Conservation (phyloP, 2,113 vertebrate species). For the Arenaria interpres region DNA sequence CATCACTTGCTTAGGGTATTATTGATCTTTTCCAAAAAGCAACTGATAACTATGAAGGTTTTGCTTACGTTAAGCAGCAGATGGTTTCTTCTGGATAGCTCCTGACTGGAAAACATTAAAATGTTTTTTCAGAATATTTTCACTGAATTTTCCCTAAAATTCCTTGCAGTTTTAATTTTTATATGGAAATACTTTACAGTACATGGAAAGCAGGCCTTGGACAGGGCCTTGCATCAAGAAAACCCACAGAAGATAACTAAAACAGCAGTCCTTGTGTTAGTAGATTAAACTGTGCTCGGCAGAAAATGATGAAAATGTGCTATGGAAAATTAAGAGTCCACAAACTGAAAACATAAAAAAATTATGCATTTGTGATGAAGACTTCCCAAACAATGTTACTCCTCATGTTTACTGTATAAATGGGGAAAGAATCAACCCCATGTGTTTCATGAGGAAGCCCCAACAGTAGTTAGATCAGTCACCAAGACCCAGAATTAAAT, state of each 20-base stretch:
- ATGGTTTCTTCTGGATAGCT: constrained; percentile 23
- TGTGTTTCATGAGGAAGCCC: background rate
- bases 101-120: constrained; percentile 13
- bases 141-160: background rate
- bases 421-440: background rate
- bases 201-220: background rate
- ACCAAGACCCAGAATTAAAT: constrained; percentile 42
- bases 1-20: background rate
- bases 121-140: background rate
- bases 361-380: background rate
- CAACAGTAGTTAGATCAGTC: constrained; percentile 11
- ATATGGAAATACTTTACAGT: background rate
- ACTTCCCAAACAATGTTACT: background rate
- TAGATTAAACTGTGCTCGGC: background rate
- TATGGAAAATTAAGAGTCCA: background rate
- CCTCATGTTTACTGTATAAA: background rate
- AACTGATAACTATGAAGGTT: background rate
- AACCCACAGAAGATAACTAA: background rate
- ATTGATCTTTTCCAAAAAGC: constrained; percentile 36
- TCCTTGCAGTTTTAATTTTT: constrained; percentile 5
- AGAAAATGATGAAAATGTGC: background rate
- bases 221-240: background rate
- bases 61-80: constrained; percentile 34
- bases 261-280: background rate
- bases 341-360: background rate